Evolutionary conservation across 2,113 vertebrate species (phyloP).

Genomic region (Psophia crepitans): DNA sequence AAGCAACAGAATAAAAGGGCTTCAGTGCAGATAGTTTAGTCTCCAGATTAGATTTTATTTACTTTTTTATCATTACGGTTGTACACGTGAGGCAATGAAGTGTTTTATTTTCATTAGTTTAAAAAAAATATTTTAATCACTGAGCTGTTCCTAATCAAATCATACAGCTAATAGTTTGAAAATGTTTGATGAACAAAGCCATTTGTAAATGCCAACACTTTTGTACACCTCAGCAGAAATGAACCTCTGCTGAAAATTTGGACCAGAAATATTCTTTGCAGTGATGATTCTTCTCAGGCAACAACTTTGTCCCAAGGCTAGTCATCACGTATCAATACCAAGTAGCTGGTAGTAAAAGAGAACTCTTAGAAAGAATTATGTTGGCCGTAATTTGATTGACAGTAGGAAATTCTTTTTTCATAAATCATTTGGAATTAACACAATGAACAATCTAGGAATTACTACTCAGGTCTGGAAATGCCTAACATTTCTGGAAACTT

Average conservation of each 20-base stretch:
- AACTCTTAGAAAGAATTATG: not conserved
- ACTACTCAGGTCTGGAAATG: not conserved
- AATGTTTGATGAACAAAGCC: not conserved
- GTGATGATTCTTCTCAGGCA: not conserved
- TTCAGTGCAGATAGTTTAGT: not conserved
- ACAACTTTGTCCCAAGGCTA: not conserved
- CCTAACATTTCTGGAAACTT: not conserved
- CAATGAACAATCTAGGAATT: not conserved
- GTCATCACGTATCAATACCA: not conserved
- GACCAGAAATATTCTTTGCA: not conserved
- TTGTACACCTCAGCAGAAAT: not conserved
- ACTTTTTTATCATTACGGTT: not conserved
- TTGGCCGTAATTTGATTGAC: not conserved
- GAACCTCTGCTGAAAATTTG: not conserved
- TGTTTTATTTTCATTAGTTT: not conserved
- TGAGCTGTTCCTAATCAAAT: not conserved
- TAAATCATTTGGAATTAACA: not conserved
- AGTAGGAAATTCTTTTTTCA: not conserved
- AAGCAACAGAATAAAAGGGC: constrained; percentile 23
- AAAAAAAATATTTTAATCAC: not conserved
- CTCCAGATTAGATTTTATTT: not conserved
- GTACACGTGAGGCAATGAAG: not conserved
- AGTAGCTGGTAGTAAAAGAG: not conserved
- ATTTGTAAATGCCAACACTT: not conserved
- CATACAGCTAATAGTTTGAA: not conserved